Conservation (phyloP, 1,140 invertebrate genomes). For the Mamestra configurata region DNA sequence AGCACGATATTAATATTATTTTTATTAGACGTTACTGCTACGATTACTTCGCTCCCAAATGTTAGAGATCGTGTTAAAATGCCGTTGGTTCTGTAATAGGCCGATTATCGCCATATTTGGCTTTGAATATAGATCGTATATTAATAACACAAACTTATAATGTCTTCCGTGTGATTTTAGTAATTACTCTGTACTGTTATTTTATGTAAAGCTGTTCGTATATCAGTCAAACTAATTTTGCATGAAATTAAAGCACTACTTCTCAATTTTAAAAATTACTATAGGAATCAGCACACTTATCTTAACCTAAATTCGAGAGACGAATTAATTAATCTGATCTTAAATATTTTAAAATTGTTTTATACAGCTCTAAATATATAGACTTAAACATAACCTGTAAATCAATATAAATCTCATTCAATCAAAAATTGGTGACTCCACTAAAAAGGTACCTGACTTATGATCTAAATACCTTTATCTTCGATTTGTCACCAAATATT, state of each 20-base stretch:
- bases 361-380: not conserved
- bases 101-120: slow-evolving; percentile 17
- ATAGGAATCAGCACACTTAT: too few relatives aligned
- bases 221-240: not conserved
- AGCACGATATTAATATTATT: slow-evolving; percentile 37
- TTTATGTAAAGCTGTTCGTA: not conserved
- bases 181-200: not conserved
- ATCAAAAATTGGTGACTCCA: not conserved
- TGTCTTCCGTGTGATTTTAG: not conserved
- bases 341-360: not conserved
- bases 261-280: too few relatives aligned
- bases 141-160: not conserved
- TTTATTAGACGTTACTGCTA: slow-evolving; percentile 33
- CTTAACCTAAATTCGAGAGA: too few relatives aligned
- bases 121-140: not conserved
- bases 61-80: slow-evolving; percentile 9
- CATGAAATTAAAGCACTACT: too few relatives aligned
- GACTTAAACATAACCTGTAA: not conserved
- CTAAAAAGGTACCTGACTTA: not conserved
- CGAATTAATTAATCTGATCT: not conserved
- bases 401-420: slow-evolving; percentile 16
- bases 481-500: too few relatives aligned
- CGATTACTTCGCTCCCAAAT: not conserved
- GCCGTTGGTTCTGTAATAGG: not conserved
- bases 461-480: not conserved